Percentiles rank a stretch among this genome's conserved stretches.
Evolutionary conservation across 2,888 invertebrate species (phyloP).

Genomic region (Nephrotoma appendiculata): DNA sequence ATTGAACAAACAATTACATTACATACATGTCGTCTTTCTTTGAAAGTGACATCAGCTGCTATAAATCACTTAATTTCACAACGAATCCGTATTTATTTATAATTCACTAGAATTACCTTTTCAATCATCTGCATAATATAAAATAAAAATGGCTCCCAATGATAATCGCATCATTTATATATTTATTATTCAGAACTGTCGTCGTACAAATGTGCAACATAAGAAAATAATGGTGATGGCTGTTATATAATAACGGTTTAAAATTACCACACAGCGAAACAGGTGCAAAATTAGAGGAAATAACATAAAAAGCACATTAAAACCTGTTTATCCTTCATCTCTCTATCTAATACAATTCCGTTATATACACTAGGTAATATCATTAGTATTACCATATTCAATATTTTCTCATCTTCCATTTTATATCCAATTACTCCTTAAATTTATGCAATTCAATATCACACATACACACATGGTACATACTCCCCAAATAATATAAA

Average conservation of each 20-base stretch:
- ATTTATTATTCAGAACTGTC: too few relatives aligned
- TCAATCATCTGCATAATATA: background rate
- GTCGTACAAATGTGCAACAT: background rate
- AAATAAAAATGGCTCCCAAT: background rate
- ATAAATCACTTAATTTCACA: background rate
- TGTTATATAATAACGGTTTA: background rate
- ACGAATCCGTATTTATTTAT: background rate
- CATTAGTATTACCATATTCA: background rate
- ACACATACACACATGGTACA: background rate
- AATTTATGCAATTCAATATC: background rate
- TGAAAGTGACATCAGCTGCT: background rate
- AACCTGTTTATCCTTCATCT: background rate
- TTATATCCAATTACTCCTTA: background rate
- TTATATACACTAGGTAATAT: background rate
- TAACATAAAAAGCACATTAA: background rate
- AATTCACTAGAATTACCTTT: background rate
- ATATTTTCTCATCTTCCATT: background rate
- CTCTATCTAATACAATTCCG: background rate
- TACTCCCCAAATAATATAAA: background rate
- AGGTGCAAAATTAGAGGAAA: background rate
- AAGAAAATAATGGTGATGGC: background rate
- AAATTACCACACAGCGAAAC: background rate
- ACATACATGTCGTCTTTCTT: background rate
- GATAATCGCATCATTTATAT: too few relatives aligned
- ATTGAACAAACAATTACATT: background rate